Evolutionary conservation across 2,113 vertebrate genomes (phyloP), one percentile per base, ranked within the genome.

Genomic region (Anthoscopus minutus): DNA sequence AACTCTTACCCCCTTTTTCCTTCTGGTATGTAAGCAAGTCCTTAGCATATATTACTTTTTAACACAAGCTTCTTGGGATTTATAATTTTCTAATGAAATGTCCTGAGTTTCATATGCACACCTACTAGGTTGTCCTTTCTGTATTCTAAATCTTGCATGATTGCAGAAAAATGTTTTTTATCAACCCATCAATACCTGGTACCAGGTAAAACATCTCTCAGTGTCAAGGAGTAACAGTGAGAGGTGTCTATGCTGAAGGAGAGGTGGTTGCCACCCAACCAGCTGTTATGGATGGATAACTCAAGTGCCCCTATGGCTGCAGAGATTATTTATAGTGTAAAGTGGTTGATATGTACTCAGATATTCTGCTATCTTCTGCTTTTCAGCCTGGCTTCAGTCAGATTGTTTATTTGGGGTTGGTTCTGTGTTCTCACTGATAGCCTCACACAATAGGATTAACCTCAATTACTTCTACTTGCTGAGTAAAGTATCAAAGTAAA

Each of bases 251-350:
- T 44, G 4, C 56, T 33, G 56, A 42, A 60, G 56, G 13, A 45
- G 18, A 61, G 8, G 30, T 22, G 5, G 13, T 19, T 18, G 6
- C 13, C 4, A 11, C 1, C 1, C 62, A 77, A 28, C 35, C 51
- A 48, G 25, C 33, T 86, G n/a, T 16, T 44, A 2, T 6, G 16
- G 50, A 53, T 10, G 38, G 10, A 11, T 27, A 51, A 13, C 5
- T 51, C 22, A 16, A 58, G 5, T 0, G 0, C 6, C n/a, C 10
- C 23, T 42, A 2, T 58, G n/a, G 31, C n/a, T 65, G 27, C 74
- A 38, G 20, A 16, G 64, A 35, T 42, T n/a, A 42, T 42, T 42
- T 42, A 16, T 18, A 10, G 24, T 51, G 28, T 60, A 8, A 71
- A 54, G n/a, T 19, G 13, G 11, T 54, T 38, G 33, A 54, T 60